Evolutionary conservation across 2,113 vertebrate species (phyloP), one percentile per base, ranked within the genome.

Genomic region (Lucifuga dentata): DNA sequence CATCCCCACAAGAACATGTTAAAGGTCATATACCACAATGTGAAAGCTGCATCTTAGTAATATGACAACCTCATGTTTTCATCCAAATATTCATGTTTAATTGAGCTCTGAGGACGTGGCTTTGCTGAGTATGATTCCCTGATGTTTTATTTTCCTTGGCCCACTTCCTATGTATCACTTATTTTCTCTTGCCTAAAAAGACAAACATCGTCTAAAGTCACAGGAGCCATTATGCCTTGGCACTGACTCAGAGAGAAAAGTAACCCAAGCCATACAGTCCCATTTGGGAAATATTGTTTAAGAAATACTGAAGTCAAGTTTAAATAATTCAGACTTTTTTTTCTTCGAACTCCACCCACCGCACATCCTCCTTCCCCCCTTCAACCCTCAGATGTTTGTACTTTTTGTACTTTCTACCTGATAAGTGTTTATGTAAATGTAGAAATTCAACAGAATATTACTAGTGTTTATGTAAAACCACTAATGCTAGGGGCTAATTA

Each of bases 101-200:
- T 17, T 76, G 63, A 77, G 36, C 70, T 76, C 44, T 16, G 20
- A 58, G 58, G 24, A 80, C 55, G 57, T 17, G 43, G 80, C 61
- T 71, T 68, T 39, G 71, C 49, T 21, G 44, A 73, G 51, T 44
- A 46, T 12, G 53, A 62, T 70, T 86, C 74, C 69, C 50, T 35
- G 53, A 61, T 74, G 52, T 55, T 83, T 58, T 67, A 70, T 79
- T 83, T 79, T 33, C 17, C 57, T 80, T 85, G 80, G 75, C 79
- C 1, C 23, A 56, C 17, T 43, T 76, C 75, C 68, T 57, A 57
- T 73, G 74, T 73, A 66, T 81, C 63, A 60, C 44, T 78, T 80
- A 65, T 76, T 86, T 83, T 67, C 50, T 77, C 19, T 36, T 43
- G 48, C 50, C 65, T 58, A 84, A 88, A 82, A 78, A 87, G 88